Evolutionary conservation across 2,888 invertebrate genomes (phyloP).

Genomic region (Apocheima hispidaria): DNA sequence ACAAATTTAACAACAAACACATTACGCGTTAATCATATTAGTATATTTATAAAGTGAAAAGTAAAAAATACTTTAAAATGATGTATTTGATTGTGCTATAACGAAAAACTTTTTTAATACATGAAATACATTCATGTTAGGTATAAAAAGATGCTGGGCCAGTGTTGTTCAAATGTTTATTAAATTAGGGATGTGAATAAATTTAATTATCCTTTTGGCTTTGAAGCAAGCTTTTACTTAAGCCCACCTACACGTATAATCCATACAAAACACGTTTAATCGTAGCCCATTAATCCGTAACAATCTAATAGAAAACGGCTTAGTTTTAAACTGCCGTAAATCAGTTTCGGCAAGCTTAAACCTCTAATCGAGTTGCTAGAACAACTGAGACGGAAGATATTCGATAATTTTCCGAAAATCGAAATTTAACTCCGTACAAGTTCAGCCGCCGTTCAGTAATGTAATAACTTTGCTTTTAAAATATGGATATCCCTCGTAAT

Average conservation of each 20-base stretch:
- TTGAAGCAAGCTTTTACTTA: conserved; percentile 6
- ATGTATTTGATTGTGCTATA: no score
- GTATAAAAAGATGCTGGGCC: no score
- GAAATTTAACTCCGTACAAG: conserved; percentile 40
- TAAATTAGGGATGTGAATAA: neutral
- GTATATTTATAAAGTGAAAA: no score
- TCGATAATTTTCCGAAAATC: conserved; percentile 45
- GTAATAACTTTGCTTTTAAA: conserved; percentile 48
- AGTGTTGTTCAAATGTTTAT: neutral
- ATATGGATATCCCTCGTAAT: conserved; percentile 43
- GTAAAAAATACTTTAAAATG: no score
- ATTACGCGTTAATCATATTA: no score
- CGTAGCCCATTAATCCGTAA: conserved; percentile 64
- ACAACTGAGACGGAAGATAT: conserved; percentile 67
- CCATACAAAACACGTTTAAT: conserved; percentile 45
- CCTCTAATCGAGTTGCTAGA: conserved; percentile 64
- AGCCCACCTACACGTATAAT: conserved; percentile 25
- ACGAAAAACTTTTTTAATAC: no score
- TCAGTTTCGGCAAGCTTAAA: conserved; percentile 64
- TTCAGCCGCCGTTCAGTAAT: conserved; percentile 39
- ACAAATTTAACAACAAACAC: neutral
- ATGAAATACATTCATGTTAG: no score
- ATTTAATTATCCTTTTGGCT: conserved; percentile 22
- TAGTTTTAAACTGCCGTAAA: conserved; percentile 76
- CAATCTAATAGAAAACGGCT: conserved; percentile 68